Evolutionary conservation across 2,113 vertebrate genomes (phyloP), one percentile per base, ranked within the genome.

Genomic region (Engraulis encrasicolus): DNA sequence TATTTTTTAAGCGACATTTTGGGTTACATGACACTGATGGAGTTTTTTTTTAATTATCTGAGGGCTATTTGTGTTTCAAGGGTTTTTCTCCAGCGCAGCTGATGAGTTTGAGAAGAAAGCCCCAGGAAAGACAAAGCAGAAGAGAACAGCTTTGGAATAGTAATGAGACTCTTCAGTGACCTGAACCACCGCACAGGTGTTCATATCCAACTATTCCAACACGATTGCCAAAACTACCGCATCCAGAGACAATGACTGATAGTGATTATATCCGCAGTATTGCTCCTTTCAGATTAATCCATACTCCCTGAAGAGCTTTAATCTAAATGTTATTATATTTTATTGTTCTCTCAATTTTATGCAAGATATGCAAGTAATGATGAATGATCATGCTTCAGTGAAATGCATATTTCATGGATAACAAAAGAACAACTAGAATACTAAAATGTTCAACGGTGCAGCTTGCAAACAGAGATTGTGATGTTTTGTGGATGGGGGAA

Each of bases 1-100:
- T 71, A 31, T 66, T 66, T 27, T 31, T 71, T 71, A 27, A 71
- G 34, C n/a, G 61, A 71, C 61, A 71, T 71, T 71, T n/a, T 17
- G 27, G 61, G 61, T 71, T 71, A 71, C 27, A 34, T 31, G 61
- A 27, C 23, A 34, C 61, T 27, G 3, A 34, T 15, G 11, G 31
- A 15, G 27, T 71, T 71, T 71, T 58, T 58, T 66, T 34, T 45
- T 34, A 66, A 66, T 34, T 71, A 71, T 71, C 61, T 71, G 14
- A 34, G 15, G 61, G 61, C 61, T 71, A 71, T 71, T 71, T 71
- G 34, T 71, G 61, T 71, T 71, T 34, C 61, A 71, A 71, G 27
- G 61, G 61, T 34, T 34, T 52, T 71, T 71, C 61, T 31, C 27
- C 31, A 15, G 61, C 61, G 27, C 61, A 71, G 61, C 27, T 71